phyloP scores from a whole-genome alignment of 2,888 invertebrate species.

The Bellardia pandia region DNA sequence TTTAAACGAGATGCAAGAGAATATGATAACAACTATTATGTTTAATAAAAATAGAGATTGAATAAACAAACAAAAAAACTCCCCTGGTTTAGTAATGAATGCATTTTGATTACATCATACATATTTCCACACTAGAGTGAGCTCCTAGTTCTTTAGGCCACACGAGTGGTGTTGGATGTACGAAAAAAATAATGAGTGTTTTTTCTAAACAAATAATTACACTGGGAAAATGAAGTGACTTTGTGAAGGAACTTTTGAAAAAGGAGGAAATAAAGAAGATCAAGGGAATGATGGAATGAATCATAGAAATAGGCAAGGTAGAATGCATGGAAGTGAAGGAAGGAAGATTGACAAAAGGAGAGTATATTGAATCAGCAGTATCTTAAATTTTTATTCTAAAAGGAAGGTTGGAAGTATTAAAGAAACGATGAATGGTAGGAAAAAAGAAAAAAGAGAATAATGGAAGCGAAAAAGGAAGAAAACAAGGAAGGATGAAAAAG shows the following conservation, averaged over 20 bases:
- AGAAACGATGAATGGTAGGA: too few species aligned
- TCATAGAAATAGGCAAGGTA: too few species aligned
- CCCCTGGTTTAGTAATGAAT: conserved; percentile 44
- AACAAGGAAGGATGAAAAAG: too few species aligned
- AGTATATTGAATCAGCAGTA: too few species aligned
- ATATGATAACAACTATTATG: conserved; percentile 32
- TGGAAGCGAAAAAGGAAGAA: too few species aligned
- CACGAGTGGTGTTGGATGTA: background rate
- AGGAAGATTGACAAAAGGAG: too few species aligned
- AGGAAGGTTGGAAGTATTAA: too few species aligned
- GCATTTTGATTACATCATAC: conserved; percentile 62
- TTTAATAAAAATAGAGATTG: background rate
- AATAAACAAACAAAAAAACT: conserved; percentile 48
- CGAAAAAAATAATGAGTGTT: background rate
- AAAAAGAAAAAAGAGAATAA: too few species aligned
- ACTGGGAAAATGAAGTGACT: background rate
- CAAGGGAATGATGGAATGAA: too few species aligned
- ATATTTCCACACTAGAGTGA: conserved; percentile 52
- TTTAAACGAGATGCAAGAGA: conserved; percentile 52
- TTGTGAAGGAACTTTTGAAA: background rate
- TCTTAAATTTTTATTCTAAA: too few species aligned
- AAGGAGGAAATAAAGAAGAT: too few species aligned
- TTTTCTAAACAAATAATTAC: background rate
- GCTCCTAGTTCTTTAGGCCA: background rate
- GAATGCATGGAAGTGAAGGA: too few species aligned